Conservation (phyloP, 2,113 vertebrate genomes). For the Theristicus caerulescens region DNA sequence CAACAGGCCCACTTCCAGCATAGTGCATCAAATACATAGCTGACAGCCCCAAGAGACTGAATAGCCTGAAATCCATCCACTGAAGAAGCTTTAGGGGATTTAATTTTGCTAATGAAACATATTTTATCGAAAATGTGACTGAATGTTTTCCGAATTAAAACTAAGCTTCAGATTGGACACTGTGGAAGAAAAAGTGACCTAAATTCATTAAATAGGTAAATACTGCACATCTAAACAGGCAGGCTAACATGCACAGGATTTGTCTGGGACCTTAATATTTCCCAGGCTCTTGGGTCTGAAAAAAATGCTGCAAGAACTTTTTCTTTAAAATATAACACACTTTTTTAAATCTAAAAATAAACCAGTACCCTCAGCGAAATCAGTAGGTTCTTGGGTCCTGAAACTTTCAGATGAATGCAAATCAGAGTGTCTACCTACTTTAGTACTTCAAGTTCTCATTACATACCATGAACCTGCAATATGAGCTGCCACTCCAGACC, state of each 20-base stretch:
- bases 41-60: not conserved
- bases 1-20: not conserved
- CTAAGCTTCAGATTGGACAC: not conserved
- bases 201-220: not conserved
- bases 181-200: not conserved
- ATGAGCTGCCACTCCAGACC: not conserved
- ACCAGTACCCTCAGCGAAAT: not conserved
- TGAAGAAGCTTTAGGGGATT: not conserved
- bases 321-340: not conserved
- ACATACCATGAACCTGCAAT: not conserved
- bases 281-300: not conserved
- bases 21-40: not conserved
- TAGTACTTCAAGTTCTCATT: not conserved
- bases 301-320: not conserved
- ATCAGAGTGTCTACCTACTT: not conserved
- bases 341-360: not conserved
- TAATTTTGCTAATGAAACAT: not conserved
- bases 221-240: not conserved
- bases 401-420: not conserved
- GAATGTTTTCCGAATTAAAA: not conserved
- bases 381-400: not conserved
- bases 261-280: not conserved
- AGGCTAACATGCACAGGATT: not conserved
- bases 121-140: not conserved
- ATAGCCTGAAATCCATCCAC: not conserved